phyloP scores from a whole-genome alignment of 1,140 invertebrate genomes.

The Oppia nitens region DNA sequence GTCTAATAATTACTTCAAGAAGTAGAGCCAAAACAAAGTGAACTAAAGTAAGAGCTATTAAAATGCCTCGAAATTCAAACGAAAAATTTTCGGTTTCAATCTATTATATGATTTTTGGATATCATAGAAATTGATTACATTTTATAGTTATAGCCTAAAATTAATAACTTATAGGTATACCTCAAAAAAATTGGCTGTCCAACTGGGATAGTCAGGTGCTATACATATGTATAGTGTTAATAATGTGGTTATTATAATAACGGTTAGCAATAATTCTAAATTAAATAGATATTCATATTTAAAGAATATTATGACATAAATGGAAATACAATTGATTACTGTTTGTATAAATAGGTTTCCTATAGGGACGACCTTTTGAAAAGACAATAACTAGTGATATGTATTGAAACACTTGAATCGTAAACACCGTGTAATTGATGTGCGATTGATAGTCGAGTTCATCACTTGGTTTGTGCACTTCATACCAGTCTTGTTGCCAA shows the following conservation, averaged over 20 bases:
- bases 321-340: conserved; percentile 25
- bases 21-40: not conserved
- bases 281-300: not conserved
- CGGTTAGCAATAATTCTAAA: conserved; percentile 4
- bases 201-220: conserved; percentile 46
- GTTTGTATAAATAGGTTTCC: conserved; percentile 39
- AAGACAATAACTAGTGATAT: conserved; percentile 39
- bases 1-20: not conserved
- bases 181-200: conserved; percentile 24
- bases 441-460: conserved; percentile 27
- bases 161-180: no score
- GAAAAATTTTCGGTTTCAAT: not conserved
- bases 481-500: conserved; percentile 32
- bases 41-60: not conserved
- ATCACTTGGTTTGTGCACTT: conserved; percentile 18
- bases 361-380: conserved; percentile 39
- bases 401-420: conserved; percentile 45
- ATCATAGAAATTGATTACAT: no score
- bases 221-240: conserved; percentile 46
- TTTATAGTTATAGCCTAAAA: no score
- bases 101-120: no score
- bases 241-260: conserved; percentile 35
- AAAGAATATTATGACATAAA: not conserved
- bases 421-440: conserved; percentile 38
- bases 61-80: not conserved